Evolutionary conservation across 1,140 invertebrate genomes (phyloP).

Genomic region (Oryzaephilus surinamensis): DNA sequence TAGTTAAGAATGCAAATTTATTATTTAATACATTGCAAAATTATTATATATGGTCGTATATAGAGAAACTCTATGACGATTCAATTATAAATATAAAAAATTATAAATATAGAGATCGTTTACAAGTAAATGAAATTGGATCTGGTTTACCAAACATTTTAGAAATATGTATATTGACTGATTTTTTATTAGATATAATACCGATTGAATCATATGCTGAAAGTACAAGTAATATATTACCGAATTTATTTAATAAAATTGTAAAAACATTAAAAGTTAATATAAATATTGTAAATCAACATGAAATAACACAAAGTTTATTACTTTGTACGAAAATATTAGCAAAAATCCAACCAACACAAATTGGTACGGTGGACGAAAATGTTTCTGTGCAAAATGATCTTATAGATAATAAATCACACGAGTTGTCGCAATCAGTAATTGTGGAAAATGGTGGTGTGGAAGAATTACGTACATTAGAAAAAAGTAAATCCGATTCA

Average conservation of each 20-base stretch:
- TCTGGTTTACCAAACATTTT: constrained; percentile 48
- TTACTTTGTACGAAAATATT: constrained; percentile 65
- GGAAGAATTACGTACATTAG: constrained; percentile 31
- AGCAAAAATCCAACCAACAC: constrained; percentile 58
- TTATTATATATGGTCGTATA: constrained; percentile 79
- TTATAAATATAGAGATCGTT: constrained; percentile 21
- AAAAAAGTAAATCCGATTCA: constrained; percentile 56
- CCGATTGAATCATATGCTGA: constrained; percentile 71
- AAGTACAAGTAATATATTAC: constrained; percentile 69
- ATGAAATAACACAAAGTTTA: constrained; percentile 54
- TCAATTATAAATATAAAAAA: constrained; percentile 35
- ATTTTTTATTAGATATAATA: constrained; percentile 70
- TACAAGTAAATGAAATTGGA: constrained; percentile 44
- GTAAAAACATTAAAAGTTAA: constrained; percentile 48
- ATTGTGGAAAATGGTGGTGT: constrained; percentile 4
- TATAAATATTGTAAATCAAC: constrained; percentile 46
- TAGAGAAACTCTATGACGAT: constrained; percentile 57
- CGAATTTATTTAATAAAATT: constrained; percentile 58
- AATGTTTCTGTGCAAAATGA: background rate
- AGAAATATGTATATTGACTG: constrained; percentile 61
- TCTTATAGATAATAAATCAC: constrained; percentile 2
- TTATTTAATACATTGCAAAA: constrained; percentile 77
- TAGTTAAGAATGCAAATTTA: constrained; percentile 77
- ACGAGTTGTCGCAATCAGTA: constrained; percentile 1
- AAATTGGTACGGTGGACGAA: constrained; percentile 5